A percentile compares a stretch with the other conserved stretches of the same genome.
Conservation (phyloP, 2,888 invertebrate genomes). For the Drosophila paracracens region DNA sequence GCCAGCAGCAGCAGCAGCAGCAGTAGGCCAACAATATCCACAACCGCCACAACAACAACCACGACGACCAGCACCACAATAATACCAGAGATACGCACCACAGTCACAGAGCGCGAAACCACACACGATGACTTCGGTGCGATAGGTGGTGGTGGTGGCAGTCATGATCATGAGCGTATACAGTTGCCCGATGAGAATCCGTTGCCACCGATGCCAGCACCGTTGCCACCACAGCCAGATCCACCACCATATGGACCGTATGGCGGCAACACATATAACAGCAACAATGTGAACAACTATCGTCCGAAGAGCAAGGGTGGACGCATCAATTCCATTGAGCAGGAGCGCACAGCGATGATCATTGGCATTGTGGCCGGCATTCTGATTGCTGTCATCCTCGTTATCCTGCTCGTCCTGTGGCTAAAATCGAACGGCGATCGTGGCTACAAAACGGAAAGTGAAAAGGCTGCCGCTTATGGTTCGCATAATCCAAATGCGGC, state of each 20-base stretch:
- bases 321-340: constrained; percentile 89
- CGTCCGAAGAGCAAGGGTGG: constrained; percentile 85
- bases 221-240: constrained; percentile 81
- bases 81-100: constrained; percentile 79
- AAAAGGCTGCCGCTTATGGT: constrained; percentile 88
- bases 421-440: constrained; percentile 94
- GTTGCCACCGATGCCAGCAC: constrained; percentile 70
- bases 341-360: constrained; percentile 91
- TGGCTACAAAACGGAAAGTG: constrained; percentile 97
- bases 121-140: constrained; percentile 80
- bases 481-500: constrained; percentile 92
- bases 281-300: constrained; percentile 83
- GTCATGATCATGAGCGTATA: constrained; percentile 72
- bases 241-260: constrained; percentile 72
- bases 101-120: constrained; percentile 82
- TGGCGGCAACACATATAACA: constrained; percentile 77
- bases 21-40: constrained; percentile 56
- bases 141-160: constrained; percentile 44
- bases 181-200: constrained; percentile 76
- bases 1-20: constrained; percentile 61
- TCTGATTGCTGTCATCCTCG: constrained; percentile 94
- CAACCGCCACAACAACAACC: constrained; percentile 74
- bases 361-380: constrained; percentile 96
- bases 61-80: constrained; percentile 77
- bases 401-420: constrained; percentile 95